Evolutionary conservation across 2,113 vertebrate genomes (phyloP), one percentile per base, ranked within the genome.

Genomic region (Mugil cephalus): DNA sequence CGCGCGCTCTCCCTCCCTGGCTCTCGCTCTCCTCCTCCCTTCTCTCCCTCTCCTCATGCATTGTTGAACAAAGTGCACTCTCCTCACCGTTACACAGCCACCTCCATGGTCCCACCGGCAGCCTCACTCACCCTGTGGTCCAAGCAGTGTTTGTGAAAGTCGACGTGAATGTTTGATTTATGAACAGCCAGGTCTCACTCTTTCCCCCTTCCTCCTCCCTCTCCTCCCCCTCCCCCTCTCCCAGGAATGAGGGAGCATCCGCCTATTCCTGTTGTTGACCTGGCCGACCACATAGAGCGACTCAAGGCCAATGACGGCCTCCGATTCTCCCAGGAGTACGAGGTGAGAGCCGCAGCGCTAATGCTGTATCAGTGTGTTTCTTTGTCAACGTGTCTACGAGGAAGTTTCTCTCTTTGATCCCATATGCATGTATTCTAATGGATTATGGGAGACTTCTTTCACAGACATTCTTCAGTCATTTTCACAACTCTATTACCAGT

Each of bases 311-410:
- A 98, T 1, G 97, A 98, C 0, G 94, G 96, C 78, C 95, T 98
- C 50, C 95, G 96, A 80, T 98, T 98, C 87, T 98, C 97, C 59
- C 97, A 98, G 90, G 97, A 98, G 84, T 98, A 98, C 1, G 97
- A 98, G 96, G 97, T 98, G 79, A 95, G 94, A 73, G 48, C 17
- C 7, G 0, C 1, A n/a, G 10, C 9, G 1, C 12, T 63, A 9
- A 53, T 15, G 15, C 51, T 9, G 17, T 19, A 24, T 52, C 54
- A n/a, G 51, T 54, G 60, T n/a, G 12, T 73, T 63, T 66, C 60
- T 58, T 75, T 86, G 55, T 84, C 67, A 51, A 66, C 15, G 3
- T 58, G 24, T 74, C 65, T 60, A 36, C 6, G 43, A 61, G 45
- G 39, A 81, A 52, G 24, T 60, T 74, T 67, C 42, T 55, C 56